Evolutionary conservation across 2,797 vertebrate species (phyloP).

Genomic region (Simalia tracyae): DNA sequence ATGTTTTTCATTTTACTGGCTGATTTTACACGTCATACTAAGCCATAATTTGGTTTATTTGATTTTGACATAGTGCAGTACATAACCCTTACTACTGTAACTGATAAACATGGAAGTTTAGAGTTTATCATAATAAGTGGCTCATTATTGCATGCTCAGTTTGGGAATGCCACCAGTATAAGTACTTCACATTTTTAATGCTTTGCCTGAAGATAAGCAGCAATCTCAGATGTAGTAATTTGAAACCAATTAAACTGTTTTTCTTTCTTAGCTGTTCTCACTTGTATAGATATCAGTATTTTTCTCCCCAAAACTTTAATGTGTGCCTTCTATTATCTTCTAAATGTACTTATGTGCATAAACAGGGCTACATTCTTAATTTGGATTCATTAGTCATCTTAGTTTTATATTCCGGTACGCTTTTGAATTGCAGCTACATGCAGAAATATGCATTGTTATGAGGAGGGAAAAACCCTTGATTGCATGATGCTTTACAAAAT

Average conservation of each 20-base stretch:
- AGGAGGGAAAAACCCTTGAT: background rate
- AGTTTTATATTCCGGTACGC: background rate
- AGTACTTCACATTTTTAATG: background rate
- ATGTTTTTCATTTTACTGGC: background rate
- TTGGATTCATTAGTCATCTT: background rate
- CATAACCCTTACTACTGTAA: too few species aligned
- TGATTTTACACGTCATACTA: too few species aligned
- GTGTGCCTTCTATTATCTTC: background rate
- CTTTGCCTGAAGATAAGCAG: background rate
- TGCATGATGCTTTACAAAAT: background rate
- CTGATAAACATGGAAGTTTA: too few species aligned
- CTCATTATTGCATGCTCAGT: too few species aligned
- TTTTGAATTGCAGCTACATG: background rate
- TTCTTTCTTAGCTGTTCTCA: background rate
- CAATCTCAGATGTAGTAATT: background rate
- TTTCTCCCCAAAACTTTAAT: background rate
- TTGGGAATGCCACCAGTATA: too few species aligned
- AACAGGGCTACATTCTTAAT: background rate
- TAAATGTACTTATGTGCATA: background rate
- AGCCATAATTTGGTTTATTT: too few species aligned
- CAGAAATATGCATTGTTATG: background rate
- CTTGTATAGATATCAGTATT: background rate
- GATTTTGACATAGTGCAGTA: background rate
- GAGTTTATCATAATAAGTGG: too few species aligned
- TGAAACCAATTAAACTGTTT: background rate